Evolutionary conservation across 1,140 invertebrate species (phyloP), one percentile per base, ranked within the genome.

Genomic region (Paramacrobiotus metropolitanus): DNA sequence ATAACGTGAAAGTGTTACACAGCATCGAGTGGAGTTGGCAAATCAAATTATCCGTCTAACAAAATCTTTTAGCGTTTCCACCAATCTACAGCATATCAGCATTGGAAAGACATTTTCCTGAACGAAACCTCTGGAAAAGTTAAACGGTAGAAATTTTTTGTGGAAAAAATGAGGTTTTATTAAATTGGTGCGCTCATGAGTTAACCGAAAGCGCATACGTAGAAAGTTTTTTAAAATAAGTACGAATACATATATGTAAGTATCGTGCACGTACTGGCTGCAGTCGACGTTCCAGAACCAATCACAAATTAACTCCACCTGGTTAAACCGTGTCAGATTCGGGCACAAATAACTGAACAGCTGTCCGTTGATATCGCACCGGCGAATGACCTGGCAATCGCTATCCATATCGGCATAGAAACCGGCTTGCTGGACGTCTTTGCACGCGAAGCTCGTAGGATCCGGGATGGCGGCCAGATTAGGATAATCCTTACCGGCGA

Each of bases 301-400:
- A 65, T 73, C 70, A 63, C 73, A 74, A 29, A 75, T 71, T 55
- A 74, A 70, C 60, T 68, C 68, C 60, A 70, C 62, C 65, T 74
- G 73, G 61, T 69, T 71, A 65, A 74, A 74, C 29, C 74, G 61
- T 40, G 73, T 74, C 15, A 72, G 73, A 63, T 72, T 70, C n/a
- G 73, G 73, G 61, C 73, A 74, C 0, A 74, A 63, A 66, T 75
- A 74, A n/a, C 67, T 67, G 21, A 28, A 29, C 40, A 34, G 62
- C 20, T 15, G 60, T 34, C 30, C 24, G 29, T n/a, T 29, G n/a
- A 31, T 30, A 15, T 15, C 4, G 2, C 18, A 31, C 48, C n/a
- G 18, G n/a, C 34, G 34, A n/a, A 40, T 40, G n/a, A 40, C 34
- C n/a, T 40, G 34, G 34, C 34, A 40, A 40, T 40, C 34, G 34